Conservation (phyloP, 1,140 invertebrate genomes). For the Drosophila subpulchrella region DNA sequence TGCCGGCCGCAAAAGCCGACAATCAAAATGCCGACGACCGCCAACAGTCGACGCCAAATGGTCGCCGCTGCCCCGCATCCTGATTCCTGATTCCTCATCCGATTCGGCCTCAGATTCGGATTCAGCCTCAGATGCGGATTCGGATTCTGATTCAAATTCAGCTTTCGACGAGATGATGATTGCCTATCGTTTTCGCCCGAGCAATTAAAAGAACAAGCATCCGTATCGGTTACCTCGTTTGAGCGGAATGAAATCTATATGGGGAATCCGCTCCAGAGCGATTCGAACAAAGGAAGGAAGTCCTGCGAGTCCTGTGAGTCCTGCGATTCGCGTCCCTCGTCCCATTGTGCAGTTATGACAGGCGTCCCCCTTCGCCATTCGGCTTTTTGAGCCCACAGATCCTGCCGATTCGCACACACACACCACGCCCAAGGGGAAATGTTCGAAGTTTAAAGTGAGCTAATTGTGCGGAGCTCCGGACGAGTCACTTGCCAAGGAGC, state of each 20-base stretch:
- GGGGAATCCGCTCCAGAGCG: conserved; percentile 14
- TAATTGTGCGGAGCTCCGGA: neutral
- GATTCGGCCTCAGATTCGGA: neutral
- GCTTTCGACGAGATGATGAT: conserved; percentile 36
- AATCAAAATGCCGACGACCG: conserved; percentile 67
- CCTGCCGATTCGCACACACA: neutral
- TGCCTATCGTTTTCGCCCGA: conserved; percentile 75
- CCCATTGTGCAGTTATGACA: conserved; percentile 79
- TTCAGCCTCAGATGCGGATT: conserved; percentile 4
- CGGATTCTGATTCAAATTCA: conserved; percentile 1
- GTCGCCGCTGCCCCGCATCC: conserved; percentile 29
- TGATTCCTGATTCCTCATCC: conserved; percentile 32
- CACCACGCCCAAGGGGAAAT: conserved; percentile 16
- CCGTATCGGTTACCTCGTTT: conserved; percentile 68
- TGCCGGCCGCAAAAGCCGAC: conserved; percentile 76
- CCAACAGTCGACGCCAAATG: conserved; percentile 53
- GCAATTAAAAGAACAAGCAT: conserved; percentile 81
- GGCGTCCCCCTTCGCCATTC: conserved; percentile 57
- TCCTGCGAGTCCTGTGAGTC: conserved; percentile 25
- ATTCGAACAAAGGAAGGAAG: conserved; percentile 45
- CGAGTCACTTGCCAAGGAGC: neutral
- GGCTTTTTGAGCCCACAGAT: conserved; percentile 15
- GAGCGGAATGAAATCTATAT: conserved; percentile 73
- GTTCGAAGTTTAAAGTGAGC: conserved; percentile 5
- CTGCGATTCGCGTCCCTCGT: conserved; percentile 21